Evolutionary conservation across 2,797 vertebrate species (phyloP).

Genomic region (Megaceryle alcyon): DNA sequence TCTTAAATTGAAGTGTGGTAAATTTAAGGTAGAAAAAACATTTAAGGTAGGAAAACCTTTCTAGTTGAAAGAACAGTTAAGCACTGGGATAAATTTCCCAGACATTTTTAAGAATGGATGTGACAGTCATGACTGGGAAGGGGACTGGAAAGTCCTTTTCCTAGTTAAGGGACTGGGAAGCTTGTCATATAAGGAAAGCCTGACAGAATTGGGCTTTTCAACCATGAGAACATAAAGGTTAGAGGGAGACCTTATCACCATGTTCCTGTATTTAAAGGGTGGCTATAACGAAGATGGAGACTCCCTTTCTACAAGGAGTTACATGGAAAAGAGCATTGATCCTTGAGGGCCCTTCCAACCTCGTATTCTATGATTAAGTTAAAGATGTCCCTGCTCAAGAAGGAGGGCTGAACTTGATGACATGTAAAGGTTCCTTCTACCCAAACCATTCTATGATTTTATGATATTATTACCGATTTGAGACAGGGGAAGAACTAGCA

Average conservation of each 20-base stretch:
- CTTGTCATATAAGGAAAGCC: not conserved
- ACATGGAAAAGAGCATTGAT: not conserved
- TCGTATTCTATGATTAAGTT: not conserved
- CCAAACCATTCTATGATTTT: not conserved
- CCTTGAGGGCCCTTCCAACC: not conserved
- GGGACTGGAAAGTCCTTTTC: not conserved
- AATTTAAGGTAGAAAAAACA: not conserved
- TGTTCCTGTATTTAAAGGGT: not conserved
- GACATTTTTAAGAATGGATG: not conserved
- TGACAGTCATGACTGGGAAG: not conserved
- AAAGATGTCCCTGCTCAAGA: not conserved
- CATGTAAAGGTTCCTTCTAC: not conserved
- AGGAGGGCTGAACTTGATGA: not conserved
- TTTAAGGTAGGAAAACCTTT: not conserved
- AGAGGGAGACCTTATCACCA: not conserved
- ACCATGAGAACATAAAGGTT: not conserved
- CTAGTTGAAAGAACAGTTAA: not conserved
- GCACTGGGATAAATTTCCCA: not conserved
- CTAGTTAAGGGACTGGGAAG: not conserved
- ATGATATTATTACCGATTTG: not conserved
- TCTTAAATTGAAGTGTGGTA: not conserved
- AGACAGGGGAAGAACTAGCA: not conserved
- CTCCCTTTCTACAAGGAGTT: not conserved
- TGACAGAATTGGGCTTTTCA: not conserved
- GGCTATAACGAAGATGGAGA: not conserved